phyloP scores from a whole-genome alignment of 2,797 vertebrate species.

The Betta splendens region DNA sequence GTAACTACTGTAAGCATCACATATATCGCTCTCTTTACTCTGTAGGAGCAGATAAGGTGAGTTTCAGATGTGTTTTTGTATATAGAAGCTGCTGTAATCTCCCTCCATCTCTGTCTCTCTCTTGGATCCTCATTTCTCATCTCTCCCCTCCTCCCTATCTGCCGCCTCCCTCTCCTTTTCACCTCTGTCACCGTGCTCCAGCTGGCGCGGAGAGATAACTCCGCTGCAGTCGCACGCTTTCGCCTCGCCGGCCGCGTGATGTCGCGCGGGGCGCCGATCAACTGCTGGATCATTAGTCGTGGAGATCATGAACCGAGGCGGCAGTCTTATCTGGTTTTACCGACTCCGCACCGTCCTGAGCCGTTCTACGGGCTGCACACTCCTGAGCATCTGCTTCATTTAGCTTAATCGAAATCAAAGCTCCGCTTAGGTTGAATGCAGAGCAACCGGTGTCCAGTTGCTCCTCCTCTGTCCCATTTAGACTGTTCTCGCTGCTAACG shows the following conservation, averaged over 20 bases:
- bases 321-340: slow-evolving; percentile 56
- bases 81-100: slow-evolving; percentile 29
- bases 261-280: slow-evolving; percentile 61
- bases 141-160: slow-evolving; percentile 52
- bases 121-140: slow-evolving; percentile 41
- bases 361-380: slow-evolving; percentile 26
- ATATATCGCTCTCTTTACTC: slow-evolving; percentile 34
- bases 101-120: slow-evolving; percentile 36
- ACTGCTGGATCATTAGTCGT: slow-evolving; percentile 64
- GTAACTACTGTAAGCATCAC: slow-evolving; percentile 14
- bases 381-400: slow-evolving; percentile 6
- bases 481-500: slow-evolving; percentile 18
- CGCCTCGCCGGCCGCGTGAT: slow-evolving; percentile 59
- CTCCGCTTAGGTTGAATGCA: too few species aligned
- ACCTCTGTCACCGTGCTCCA: slow-evolving; percentile 76
- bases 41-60: slow-evolving; percentile 45
- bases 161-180: slow-evolving; percentile 52
- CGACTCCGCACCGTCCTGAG: slow-evolving; percentile 43
- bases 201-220: slow-evolving; percentile 80
- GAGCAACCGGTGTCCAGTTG: too few species aligned
- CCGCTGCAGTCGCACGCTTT: slow-evolving; percentile 58
- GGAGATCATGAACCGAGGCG: slow-evolving; percentile 40
- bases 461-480: too few species aligned
- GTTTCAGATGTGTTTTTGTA: slow-evolving; percentile 46
- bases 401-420: too few species aligned